Base-by-base conservation (phyloP, 2,113 vertebrate species). In the Hippocampus mohnikei region DNA sequence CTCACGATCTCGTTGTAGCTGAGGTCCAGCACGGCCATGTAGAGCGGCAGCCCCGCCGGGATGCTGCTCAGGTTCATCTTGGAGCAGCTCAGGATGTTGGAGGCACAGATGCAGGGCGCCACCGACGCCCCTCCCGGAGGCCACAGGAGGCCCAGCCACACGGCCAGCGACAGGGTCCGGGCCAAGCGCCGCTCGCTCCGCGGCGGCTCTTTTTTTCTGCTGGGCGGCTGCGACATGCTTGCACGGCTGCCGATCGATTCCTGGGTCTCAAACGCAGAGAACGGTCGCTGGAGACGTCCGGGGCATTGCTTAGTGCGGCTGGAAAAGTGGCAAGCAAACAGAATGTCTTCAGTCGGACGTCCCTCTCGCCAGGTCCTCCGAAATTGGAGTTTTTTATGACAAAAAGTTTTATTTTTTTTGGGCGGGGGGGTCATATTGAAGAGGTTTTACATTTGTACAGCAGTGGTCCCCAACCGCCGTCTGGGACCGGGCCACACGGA, bases 41-140 rank as follows among this genome's bases (percentile, higher is more conserved):
- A 97, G 42, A 79, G 87, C 2, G 97, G 97, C 67, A 98, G 78
- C 0, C 88, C 86, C 0, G 81, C 46, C 0, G 96, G 96, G 27
- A 96, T 84, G 0, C 4, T 21, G 33, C 80, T 89, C 86, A 98
- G 89, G 60, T 91, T 93, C 84, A 94, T 94, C 85, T 95, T 96
- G 18, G 96, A 95, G 90, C 97, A 99, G 90, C 95, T 98, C 66
- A 98, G 94, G 63, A 98, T 95, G 91, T 96, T 97, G 80, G 96
- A 97, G 89, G 97, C 96, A 5, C 97, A 99, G 82, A 99, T 88
- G 68, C 97, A 99, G 20, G 74, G 78, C 1, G 87, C 76, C 0
- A 71, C 85, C 8, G 88, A 90, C 0, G 74, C 76, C 0, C 84
- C 81, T 71, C 76, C 63, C 7, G 87, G 86, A 25, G 82, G 76